phyloP scores from a whole-genome alignment of 1,140 invertebrate species.

The Penaeus chinensis region DNA sequence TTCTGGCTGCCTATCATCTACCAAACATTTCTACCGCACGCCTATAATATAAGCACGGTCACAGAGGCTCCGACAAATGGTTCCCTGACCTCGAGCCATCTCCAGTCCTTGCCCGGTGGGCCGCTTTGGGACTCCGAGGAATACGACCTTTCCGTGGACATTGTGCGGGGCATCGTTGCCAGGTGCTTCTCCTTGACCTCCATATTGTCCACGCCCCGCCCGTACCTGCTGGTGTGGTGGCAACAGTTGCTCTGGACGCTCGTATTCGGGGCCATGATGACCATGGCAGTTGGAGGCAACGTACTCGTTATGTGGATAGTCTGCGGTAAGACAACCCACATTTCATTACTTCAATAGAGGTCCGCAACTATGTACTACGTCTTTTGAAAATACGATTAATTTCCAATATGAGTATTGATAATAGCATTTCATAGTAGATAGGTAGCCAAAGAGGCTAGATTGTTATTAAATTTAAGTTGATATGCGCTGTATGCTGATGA shows the following conservation, averaged over 20 bases:
- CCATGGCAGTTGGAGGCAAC: conserved; percentile 49
- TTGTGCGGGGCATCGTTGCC: conserved; percentile 9
- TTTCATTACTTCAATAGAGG: background rate
- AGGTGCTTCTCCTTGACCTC: conserved; percentile 28
- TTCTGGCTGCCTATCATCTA: conserved; percentile 24
- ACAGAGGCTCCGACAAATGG: background rate
- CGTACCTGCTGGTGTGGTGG: conserved; percentile 48
- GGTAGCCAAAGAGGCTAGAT: no score
- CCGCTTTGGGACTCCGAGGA: background rate
- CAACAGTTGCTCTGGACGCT: conserved; percentile 52
- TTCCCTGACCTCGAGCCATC: background rate
- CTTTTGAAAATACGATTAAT: background rate
- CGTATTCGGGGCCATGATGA: conserved; percentile 48
- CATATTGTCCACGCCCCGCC: conserved; percentile 16
- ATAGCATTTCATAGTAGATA: no score
- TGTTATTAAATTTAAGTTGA: no score
- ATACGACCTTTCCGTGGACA: background rate
- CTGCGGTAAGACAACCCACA: conserved; percentile 27
- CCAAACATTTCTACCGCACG: background rate
- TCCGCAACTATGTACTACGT: background rate
- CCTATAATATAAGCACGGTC: no score
- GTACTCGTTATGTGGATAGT: conserved; percentile 54
- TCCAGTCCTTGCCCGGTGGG: background rate
- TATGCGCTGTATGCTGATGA: no score
- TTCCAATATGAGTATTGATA: background rate